These are phyloP conservation scores for Ochotona princeps DNA, from an alignment of 2,113 vertebrate species.

Conservation along the genomic window DNA sequence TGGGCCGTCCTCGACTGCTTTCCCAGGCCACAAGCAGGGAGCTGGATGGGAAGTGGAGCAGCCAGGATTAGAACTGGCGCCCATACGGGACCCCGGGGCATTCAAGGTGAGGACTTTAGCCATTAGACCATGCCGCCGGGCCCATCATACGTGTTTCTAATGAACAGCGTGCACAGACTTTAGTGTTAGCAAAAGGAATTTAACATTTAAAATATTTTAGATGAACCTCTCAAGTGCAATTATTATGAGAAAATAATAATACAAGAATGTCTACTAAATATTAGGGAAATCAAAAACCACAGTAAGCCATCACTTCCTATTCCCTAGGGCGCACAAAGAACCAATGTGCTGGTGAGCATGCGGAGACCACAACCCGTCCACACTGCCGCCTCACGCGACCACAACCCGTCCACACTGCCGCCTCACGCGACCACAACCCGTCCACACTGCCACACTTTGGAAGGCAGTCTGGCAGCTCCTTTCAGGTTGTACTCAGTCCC, in stretches of 20 bases:
- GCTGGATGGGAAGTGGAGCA: no score
- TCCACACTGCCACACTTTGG: not conserved
- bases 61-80: no score
- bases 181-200: not conserved
- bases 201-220: conserved; percentile 6
- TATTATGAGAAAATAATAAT: not conserved
- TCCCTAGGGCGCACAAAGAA: not conserved
- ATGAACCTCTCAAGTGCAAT: not conserved
- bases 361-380: not conserved
- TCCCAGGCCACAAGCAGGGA: no score
- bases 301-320: not conserved
- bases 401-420: no score
- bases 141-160: not conserved
- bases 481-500: not conserved
- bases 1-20: no score
- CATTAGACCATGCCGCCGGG: no score
- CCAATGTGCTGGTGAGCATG: not conserved
- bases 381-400: not conserved
- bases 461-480: not conserved
- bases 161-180: not conserved
- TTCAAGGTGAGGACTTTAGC: no score
- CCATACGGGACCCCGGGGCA: no score
- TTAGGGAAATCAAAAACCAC: not conserved
- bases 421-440: no score
- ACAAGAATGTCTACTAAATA: not conserved